Conservation (phyloP, 2,797 vertebrate genomes). For the Melopsittacus undulatus region DNA sequence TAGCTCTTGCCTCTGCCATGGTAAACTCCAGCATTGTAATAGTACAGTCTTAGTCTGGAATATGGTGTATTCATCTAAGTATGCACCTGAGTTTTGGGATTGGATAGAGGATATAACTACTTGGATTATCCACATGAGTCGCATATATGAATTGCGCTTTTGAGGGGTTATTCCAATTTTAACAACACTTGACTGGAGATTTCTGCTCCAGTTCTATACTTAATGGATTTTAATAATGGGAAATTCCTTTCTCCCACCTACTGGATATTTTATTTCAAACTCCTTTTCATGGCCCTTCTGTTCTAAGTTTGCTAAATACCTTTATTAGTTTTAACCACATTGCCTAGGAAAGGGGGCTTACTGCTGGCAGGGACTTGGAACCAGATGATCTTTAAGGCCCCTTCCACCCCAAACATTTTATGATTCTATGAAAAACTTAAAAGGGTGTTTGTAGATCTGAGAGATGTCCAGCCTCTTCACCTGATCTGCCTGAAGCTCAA, state of each 20-base stretch:
- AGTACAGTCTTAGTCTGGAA: neutral
- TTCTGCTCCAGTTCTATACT: neutral
- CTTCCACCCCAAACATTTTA: neutral
- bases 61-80: neutral
- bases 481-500: neutral
- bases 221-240: neutral
- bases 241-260: neutral
- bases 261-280: neutral
- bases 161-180: neutral
- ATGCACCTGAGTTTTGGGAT: neutral
- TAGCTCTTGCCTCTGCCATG: neutral
- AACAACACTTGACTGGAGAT: neutral
- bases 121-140: neutral
- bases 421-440: neutral
- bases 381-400: neutral
- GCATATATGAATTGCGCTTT: neutral
- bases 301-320: constrained; percentile 7
- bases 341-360: neutral
- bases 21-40: neutral
- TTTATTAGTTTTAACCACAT: neutral
- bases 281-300: neutral
- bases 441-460: neutral
- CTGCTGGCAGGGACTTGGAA: neutral
- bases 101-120: neutral
- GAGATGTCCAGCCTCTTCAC: neutral